phyloP scores from a whole-genome alignment of 1,140 invertebrate genomes.

The Musca domestica region DNA sequence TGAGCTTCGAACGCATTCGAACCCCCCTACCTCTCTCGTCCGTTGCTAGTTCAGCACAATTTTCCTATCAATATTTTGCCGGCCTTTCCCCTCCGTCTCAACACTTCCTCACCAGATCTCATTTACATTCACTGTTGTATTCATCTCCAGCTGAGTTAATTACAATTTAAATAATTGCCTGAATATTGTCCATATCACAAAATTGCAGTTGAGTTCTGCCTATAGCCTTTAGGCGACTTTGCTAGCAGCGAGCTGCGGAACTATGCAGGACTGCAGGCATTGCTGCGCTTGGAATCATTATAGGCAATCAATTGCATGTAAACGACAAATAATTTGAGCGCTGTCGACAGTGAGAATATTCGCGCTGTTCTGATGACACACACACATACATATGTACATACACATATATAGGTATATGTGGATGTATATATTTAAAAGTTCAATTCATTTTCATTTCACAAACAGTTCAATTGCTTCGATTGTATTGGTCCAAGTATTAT shows the following conservation, averaged over 20 bases:
- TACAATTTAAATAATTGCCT: constrained; percentile 23
- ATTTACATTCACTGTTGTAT: neutral
- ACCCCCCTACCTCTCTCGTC: no score
- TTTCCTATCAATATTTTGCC: no score
- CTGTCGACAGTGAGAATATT: neutral
- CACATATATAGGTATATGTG: neutral
- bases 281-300: neutral
- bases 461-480: neutral
- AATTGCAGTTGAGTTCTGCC: neutral
- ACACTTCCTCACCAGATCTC: no score
- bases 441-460: constrained; percentile 1
- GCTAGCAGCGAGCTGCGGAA: neutral
- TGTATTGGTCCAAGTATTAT: neutral
- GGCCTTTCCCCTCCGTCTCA: no score
- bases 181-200: constrained; percentile 19
- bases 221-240: neutral
- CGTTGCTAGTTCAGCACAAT: no score
- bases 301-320: constrained; percentile 13
- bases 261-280: neutral
- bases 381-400: neutral
- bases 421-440: neutral
- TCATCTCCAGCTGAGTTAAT: constrained; percentile 10
- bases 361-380: no score
- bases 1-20: no score
- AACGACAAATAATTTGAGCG: constrained; percentile 18